Conservation (phyloP, 1,140 invertebrate species). For the Condylostylus longicornis region DNA sequence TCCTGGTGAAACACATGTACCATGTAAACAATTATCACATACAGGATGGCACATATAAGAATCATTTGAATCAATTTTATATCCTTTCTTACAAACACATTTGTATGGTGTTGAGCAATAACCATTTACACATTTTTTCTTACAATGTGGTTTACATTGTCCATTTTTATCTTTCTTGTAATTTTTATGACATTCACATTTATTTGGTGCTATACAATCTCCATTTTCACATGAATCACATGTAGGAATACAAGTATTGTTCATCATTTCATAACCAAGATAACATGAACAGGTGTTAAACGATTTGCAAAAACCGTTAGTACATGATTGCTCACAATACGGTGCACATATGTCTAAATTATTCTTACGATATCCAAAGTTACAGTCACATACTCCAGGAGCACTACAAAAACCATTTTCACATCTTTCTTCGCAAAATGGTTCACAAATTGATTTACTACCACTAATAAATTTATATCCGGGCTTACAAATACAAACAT, state of each 20-base stretch:
- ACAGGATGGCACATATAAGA: slow-evolving; percentile 21
- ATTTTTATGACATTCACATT: not conserved
- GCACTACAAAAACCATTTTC: no score
- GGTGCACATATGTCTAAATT: slow-evolving; percentile 18
- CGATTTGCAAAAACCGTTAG: slow-evolving; percentile 32
- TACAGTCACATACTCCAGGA: slow-evolving; percentile 41
- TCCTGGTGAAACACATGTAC: slow-evolving; percentile 18
- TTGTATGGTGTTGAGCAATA: slow-evolving; percentile 36
- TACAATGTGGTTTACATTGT: slow-evolving; percentile 37
- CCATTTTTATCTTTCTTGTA: slow-evolving; percentile 8
- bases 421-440: slow-evolving; percentile 22
- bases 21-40: no score
- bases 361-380: slow-evolving; percentile 37
- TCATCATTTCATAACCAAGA: slow-evolving; percentile 33
- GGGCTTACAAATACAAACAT: slow-evolving; percentile 42
- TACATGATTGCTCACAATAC: slow-evolving; percentile 17
- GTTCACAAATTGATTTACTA: slow-evolving; percentile 21
- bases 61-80: slow-evolving; percentile 28
- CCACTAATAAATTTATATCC: slow-evolving; percentile 32
- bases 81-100: slow-evolving; percentile 41
- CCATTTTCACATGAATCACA: slow-evolving; percentile 29
- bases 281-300: slow-evolving; percentile 40
- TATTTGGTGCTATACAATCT: slow-evolving; percentile 13
- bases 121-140: slow-evolving; percentile 34
- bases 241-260: slow-evolving; percentile 25